Percentiles rank a stretch among this genome's conserved stretches.
Evolutionary conservation across 1,140 invertebrate species (phyloP).

Genomic region (Rhynchophorus ferrugineus): DNA sequence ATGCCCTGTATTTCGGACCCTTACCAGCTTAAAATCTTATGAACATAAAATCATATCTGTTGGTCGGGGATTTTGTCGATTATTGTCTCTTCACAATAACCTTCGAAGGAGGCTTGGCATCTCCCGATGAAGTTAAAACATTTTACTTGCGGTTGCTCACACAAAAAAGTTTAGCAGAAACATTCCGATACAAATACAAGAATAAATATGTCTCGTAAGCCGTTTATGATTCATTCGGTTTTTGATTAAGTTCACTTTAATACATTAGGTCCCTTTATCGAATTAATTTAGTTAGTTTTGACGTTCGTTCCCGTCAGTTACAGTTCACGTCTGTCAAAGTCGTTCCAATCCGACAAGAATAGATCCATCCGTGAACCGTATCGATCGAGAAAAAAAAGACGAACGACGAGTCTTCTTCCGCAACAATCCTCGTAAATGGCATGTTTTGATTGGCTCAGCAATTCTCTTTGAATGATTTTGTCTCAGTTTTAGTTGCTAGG

Average conservation of each 20-base stretch:
- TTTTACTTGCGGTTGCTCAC: conserved; percentile 25
- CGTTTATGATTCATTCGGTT: background rate
- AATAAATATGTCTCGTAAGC: conserved; percentile 3
- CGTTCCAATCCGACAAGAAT: background rate
- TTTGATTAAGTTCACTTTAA: background rate
- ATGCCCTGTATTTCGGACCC: conserved; percentile 42
- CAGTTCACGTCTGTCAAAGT: background rate
- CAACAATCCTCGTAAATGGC: conserved; percentile 19
- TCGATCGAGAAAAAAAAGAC: conserved; percentile 8
- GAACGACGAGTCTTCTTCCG: background rate
- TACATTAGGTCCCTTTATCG: conserved; percentile 32
- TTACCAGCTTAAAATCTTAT: conserved; percentile 39
- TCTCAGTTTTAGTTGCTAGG: conserved; percentile 23
- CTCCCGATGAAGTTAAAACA: conserved; percentile 29
- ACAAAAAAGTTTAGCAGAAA: conserved; percentile 17
- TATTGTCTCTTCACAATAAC: conserved; percentile 47
- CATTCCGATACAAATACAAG: conserved; percentile 3
- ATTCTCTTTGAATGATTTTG: conserved; percentile 37
- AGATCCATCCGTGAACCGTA: background rate
- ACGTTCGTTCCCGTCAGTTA: conserved; percentile 11
- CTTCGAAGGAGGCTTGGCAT: conserved; percentile 33
- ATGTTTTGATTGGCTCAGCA: conserved; percentile 43
- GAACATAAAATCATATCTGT: conserved; percentile 29
- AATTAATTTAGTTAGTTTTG: conserved; percentile 7
- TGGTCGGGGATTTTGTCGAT: conserved; percentile 35